phyloP scores from a whole-genome alignment of 2,797 vertebrate species.

The Thripadectes ignobilis region DNA sequence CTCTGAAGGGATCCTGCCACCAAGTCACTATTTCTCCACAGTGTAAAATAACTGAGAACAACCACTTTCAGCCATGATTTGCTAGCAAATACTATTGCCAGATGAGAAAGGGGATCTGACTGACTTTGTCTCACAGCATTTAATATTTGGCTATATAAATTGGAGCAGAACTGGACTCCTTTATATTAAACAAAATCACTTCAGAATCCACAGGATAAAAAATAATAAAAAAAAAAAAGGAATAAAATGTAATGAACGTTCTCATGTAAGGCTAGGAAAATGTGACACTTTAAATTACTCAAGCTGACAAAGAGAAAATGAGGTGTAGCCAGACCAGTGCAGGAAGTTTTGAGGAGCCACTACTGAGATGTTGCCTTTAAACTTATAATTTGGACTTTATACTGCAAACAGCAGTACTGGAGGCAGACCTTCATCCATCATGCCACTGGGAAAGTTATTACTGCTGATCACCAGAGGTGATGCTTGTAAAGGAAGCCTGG shows the following conservation, averaged over 20 bases:
- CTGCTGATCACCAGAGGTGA: neutral
- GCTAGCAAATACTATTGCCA: neutral
- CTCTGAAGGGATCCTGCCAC: neutral
- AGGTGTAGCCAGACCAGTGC: rapidly evolving
- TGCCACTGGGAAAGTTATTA: neutral
- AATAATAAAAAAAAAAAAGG: neutral
- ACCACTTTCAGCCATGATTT: neutral
- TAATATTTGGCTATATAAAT: neutral
- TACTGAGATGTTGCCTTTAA: neutral
- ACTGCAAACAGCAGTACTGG: neutral
- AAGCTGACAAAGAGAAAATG: neutral
- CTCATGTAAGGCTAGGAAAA: neutral
- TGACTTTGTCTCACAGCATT: neutral
- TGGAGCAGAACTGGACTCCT: neutral
- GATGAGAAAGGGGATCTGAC: neutral
- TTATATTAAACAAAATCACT: neutral
- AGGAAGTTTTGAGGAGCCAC: neutral
- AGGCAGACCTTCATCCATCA: neutral
- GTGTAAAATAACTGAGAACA: neutral
- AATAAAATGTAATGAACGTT: neutral
- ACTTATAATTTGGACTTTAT: neutral
- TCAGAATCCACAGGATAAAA: neutral
- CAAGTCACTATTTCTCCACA: neutral
- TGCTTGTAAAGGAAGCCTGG: neutral
- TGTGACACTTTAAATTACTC: neutral